Evolutionary conservation across 2,888 invertebrate genomes (phyloP), one percentile per base, ranked within the genome.

Genomic region (Apamea sordens): DNA sequence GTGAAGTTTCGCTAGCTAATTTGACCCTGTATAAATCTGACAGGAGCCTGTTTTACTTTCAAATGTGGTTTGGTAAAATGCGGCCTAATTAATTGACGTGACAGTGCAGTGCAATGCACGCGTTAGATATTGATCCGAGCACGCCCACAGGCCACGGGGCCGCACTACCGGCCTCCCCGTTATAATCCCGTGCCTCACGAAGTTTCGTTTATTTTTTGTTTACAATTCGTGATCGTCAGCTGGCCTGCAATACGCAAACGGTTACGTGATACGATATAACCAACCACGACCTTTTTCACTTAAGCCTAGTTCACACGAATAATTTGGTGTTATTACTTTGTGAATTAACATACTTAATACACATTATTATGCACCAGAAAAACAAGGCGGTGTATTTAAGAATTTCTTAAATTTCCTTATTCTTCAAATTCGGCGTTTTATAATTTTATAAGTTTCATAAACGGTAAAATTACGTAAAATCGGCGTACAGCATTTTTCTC

Each of bases 291-390:
- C 86, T 86, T 88, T 88, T 89, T 86, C 59, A 79, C 73, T 87
- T 63, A 80, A 84, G 80, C 90, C 91, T 85, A 89, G 84, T 91
- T 91, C 90, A 87, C 91, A 91, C 89, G 88, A 64, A 83, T 84
- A 79, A 90, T 86, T 89, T 88, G 84, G 84, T 84, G 84, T 85
- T 87, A 85, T 85, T 86, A 83, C 80, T 83, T 84, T 80, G 83
- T 78, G 74, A 88, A 89, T 87, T 89, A 89, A 84, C 90, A 84
- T 90, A 86, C 86, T 83, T 89, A 83, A 76, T 80, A 84, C 77
- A 76, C 77, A 79, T 79, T 83, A 80, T 84, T 87, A 80, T 80
- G 77, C 61, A 81, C 82, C 73, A 69, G 50, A 85, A 83, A 83
- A 79, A 82, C 80, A 79, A 79, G 41, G 79, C 73, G 76, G 64